A percentile compares a stretch with the other conserved stretches of the same genome.
phyloP scores from a whole-genome alignment of 2,888 invertebrate species.

The Hoplodrina ambigua region DNA sequence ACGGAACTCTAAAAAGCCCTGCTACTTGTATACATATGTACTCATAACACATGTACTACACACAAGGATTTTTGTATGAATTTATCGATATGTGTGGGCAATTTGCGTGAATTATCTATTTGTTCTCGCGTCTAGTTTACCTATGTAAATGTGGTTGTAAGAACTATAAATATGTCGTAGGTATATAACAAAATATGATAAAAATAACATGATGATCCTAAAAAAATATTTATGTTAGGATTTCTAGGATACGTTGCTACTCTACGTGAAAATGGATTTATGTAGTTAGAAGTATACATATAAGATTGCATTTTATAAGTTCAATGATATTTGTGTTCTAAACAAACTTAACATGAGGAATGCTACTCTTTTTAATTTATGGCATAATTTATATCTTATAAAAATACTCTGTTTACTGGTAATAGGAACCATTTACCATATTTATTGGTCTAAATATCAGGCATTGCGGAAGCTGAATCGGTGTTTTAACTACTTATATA shows the following conservation, averaged over 20 bases:
- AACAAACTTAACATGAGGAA: neutral
- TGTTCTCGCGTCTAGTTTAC: conserved; percentile 34
- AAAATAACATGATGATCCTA: neutral
- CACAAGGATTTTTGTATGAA: conserved; percentile 17
- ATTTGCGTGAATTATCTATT: conserved; percentile 37
- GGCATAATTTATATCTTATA: neutral
- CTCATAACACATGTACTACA: neutral
- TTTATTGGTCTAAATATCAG: neutral
- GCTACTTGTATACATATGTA: conserved; percentile 8
- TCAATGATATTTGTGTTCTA: neutral
- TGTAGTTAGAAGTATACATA: neutral
- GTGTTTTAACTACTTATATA: neutral
- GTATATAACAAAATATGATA: neutral
- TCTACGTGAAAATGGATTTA: neutral
- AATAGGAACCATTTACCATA: no score
- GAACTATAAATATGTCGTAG: conserved; percentile 26
- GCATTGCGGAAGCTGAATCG: neutral
- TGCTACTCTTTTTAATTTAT: conserved; percentile 1
- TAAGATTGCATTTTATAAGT: neutral
- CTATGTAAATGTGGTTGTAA: conserved; percentile 29
- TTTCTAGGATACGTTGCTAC: neutral
- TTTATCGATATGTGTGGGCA: conserved; percentile 27
- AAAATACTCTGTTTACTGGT: no score
- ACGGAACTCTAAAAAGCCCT: conserved; percentile 30
- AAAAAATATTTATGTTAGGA: neutral